Conservation (phyloP, 1,140 invertebrate species). For the Drosophila novamexicana region DNA sequence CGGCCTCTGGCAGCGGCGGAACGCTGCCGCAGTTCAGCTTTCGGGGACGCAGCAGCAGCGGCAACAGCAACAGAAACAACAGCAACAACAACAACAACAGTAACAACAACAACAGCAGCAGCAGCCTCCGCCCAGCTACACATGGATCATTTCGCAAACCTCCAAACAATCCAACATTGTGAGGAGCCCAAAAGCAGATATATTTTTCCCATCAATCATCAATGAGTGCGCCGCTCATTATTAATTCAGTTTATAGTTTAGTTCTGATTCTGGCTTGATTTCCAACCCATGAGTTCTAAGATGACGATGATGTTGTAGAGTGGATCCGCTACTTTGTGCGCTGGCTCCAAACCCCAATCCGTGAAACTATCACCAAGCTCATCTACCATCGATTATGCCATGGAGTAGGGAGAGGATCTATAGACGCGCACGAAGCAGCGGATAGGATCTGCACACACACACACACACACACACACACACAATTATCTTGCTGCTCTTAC, state of each 20-base stretch:
- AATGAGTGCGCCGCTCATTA: slow-evolving; percentile 2
- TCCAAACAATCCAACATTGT: slow-evolving; percentile 18
- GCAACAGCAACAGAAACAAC: slow-evolving; percentile 27
- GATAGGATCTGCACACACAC: slow-evolving; percentile 10
- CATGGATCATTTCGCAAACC: slow-evolving; percentile 36
- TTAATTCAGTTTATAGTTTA: slow-evolving; percentile 36
- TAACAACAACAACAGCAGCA: slow-evolving; percentile 15
- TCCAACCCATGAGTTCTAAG: slow-evolving; percentile 56
- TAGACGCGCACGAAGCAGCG: slow-evolving; percentile 8
- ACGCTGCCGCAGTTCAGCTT: slow-evolving; percentile 35
- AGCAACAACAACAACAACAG: slow-evolving; percentile 18
- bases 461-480: slow-evolving; percentile 24
- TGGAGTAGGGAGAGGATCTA: too few species aligned
- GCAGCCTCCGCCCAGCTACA: slow-evolving; percentile 19
- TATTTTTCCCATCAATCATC: not conserved
- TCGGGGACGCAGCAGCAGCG: slow-evolving; percentile 59
- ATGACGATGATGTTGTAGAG: slow-evolving; percentile 65
- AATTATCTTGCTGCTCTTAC: slow-evolving; percentile 63
- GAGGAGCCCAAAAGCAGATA: slow-evolving; percentile 2
- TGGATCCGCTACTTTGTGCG: slow-evolving; percentile 57
- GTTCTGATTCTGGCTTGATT: slow-evolving; percentile 34
- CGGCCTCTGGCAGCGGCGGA: slow-evolving; percentile 35
- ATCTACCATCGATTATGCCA: not conserved
- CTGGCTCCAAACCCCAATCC: slow-evolving; percentile 37
- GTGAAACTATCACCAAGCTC: not conserved